Conservation (phyloP, 2,888 invertebrate genomes). For the Agriopis marginaria region DNA sequence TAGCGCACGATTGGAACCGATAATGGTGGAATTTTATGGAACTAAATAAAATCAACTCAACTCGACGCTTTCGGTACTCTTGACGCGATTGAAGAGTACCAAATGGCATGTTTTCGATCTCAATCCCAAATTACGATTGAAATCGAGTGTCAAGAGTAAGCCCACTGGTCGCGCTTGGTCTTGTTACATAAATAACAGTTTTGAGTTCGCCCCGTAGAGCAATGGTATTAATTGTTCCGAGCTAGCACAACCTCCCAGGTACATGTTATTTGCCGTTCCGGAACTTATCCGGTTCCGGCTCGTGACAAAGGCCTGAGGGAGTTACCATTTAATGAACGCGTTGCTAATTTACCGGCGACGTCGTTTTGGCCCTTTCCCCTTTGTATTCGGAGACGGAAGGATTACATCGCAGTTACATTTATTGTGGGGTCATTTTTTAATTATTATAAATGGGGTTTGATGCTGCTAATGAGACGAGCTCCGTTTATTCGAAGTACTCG, state of each 20-base stretch:
- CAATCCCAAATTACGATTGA: too few species aligned
- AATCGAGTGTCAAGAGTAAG: too few species aligned
- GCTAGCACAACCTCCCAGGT: constrained; percentile 41
- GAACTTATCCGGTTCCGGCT: constrained; percentile 38
- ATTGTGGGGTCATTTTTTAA: constrained; percentile 38
- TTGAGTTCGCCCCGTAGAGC: constrained; percentile 26
- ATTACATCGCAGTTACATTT: constrained; percentile 50
- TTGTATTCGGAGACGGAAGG: constrained; percentile 45
- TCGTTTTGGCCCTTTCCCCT: constrained; percentile 49
- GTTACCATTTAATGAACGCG: constrained; percentile 57
- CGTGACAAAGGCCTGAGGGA: constrained; percentile 45
- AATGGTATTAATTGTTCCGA: constrained; percentile 34
- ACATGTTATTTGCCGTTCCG: constrained; percentile 49
- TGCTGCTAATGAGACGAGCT: constrained; percentile 18
- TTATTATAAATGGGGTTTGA: constrained; percentile 15
- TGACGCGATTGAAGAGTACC: too few species aligned
- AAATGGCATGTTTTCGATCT: too few species aligned
- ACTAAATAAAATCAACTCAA: too few species aligned
- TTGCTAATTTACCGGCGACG: constrained; percentile 53
- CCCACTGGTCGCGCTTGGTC: too few species aligned
- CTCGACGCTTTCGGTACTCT: too few species aligned
- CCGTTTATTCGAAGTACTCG: neutral
- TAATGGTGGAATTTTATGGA: too few species aligned
- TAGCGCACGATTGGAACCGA: too few species aligned
- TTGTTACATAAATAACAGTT: too few species aligned